These are phyloP conservation scores for Oligia strigilis DNA, from an alignment of 2,888 invertebrate genomes.

Conservation along the genomic window DNA sequence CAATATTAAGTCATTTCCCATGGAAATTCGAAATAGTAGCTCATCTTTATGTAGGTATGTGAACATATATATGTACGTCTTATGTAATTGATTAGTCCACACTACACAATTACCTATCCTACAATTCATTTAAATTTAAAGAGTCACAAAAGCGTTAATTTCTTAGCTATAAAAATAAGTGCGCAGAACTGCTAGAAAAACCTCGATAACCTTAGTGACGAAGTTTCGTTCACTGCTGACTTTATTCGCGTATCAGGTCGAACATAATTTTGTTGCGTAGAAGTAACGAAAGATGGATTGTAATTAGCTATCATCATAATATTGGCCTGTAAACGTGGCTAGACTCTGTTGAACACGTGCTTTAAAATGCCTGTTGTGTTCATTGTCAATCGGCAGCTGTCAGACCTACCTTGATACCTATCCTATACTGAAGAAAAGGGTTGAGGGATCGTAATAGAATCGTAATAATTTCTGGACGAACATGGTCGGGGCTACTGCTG, in stretches of 20 bases:
- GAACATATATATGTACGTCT: no score
- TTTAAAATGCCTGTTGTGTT: not conserved
- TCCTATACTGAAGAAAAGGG: no score
- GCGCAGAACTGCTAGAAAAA: constrained; percentile 33
- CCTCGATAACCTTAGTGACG: constrained; percentile 49
- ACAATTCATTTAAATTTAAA: constrained; percentile 1
- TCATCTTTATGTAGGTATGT: no score
- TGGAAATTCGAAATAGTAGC: no score
- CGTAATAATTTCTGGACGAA: no score
- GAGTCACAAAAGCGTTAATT: constrained; percentile 2
- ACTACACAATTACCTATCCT: constrained; percentile 3
- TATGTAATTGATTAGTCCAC: constrained; percentile 2
- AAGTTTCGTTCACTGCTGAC: not conserved
- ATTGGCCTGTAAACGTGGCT: no score
- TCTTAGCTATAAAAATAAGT: constrained; percentile 1
- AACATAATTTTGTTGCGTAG: constrained; percentile 22
- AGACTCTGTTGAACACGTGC: no score
- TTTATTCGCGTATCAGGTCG: not conserved
- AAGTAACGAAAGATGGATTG: not conserved
- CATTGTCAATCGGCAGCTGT: not conserved
- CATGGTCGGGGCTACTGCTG: no score
- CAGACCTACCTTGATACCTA: not conserved
- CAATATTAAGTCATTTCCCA: no score
- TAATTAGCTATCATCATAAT: not conserved
- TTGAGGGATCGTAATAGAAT: no score